Evolutionary conservation across 2,888 invertebrate genomes (phyloP).

Genomic region (Clitarchus hookeri): DNA sequence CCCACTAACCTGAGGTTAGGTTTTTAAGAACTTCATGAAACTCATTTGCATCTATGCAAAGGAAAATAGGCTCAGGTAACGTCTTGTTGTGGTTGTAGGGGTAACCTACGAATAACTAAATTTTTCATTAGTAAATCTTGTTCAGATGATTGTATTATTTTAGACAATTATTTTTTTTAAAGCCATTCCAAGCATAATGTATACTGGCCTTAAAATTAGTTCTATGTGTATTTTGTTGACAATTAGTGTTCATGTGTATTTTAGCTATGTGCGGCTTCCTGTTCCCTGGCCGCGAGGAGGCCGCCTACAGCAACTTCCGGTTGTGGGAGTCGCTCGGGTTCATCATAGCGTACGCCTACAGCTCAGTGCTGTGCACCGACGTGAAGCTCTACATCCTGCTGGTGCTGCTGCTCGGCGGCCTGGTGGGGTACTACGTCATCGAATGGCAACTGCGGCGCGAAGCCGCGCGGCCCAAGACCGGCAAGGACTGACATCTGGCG

Average conservation of each 20-base stretch:
- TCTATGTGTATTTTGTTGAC: too few species aligned
- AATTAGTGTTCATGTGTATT: conserved; percentile 43
- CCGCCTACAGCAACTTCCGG: conserved; percentile 71
- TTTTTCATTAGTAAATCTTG: too few species aligned
- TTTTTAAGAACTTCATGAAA: too few species aligned
- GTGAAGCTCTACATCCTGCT: conserved; percentile 61
- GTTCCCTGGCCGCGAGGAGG: conserved; percentile 66
- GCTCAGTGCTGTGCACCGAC: conserved; percentile 59
- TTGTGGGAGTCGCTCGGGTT: conserved; percentile 72
- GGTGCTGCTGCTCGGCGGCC: conserved; percentile 58
- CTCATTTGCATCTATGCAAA: too few species aligned
- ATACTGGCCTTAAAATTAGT: too few species aligned
- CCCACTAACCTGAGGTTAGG: too few species aligned
- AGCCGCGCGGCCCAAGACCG: background rate
- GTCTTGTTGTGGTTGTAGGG: too few species aligned
- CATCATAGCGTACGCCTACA: conserved; percentile 65
- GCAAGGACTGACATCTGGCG: background rate
- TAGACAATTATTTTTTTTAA: too few species aligned
- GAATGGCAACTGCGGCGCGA: conserved; percentile 45
- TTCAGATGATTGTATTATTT: too few species aligned
- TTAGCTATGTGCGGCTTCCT: conserved; percentile 66
- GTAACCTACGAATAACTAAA: too few species aligned
- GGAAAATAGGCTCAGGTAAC: too few species aligned
- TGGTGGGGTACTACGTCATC: conserved; percentile 58
- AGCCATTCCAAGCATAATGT: too few species aligned